A percentile compares a stretch with the other conserved stretches of the same genome.
Conservation (phyloP, 92 coral and sea anemone genomes). For the Palythoa caribaeorum region DNA sequence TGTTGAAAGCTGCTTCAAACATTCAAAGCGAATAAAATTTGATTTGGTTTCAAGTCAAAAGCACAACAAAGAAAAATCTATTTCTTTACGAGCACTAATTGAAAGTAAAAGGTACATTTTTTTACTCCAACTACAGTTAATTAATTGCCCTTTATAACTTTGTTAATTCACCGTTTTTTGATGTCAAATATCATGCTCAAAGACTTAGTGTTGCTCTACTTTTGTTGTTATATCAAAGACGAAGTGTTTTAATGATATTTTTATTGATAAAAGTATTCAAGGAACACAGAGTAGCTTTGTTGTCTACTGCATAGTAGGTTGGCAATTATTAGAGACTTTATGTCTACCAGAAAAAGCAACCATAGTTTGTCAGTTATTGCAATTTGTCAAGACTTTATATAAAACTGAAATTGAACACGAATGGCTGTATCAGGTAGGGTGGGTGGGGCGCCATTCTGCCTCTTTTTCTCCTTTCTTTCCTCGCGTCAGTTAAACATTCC, state of each 20-base stretch:
- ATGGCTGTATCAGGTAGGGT: background rate
- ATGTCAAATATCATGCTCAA: background rate
- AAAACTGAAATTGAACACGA: background rate
- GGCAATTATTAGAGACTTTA: conserved; percentile 5
- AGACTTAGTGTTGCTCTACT: no score
- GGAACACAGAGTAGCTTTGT: background rate
- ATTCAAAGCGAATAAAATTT: background rate
- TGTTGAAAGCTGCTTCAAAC: background rate
- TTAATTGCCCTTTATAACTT: background rate
- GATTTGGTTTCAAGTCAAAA: background rate
- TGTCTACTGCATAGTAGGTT: conserved; percentile 26
- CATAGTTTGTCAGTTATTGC: background rate
- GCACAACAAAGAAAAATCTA: background rate
- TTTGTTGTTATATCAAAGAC: no score
- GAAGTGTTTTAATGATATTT: background rate
- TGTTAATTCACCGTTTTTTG: background rate
- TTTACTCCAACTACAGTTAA: background rate
- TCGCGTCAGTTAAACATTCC: no score
- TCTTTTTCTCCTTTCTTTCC: no score
- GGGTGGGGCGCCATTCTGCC: no score
- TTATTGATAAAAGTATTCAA: background rate
- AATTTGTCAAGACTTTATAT: conserved; percentile 1
- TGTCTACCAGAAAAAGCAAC: conserved; percentile 8
- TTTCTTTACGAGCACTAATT: background rate
- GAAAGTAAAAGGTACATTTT: background rate